These are phyloP conservation scores for Fulica atra DNA, from an alignment of 2,113 vertebrate species.

Conservation along the genomic window DNA sequence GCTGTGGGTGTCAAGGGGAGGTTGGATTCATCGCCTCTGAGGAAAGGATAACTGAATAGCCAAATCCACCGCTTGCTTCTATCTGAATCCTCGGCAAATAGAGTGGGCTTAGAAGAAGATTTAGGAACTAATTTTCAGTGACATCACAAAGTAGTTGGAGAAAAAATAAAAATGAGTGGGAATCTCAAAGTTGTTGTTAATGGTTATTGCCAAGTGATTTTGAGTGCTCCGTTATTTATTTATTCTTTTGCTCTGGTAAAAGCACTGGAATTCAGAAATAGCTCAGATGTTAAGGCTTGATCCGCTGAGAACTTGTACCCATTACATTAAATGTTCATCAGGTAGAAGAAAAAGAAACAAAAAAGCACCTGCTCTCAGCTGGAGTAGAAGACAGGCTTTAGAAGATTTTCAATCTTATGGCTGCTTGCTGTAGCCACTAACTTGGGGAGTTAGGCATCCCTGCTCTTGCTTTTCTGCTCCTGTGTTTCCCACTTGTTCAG, in stretches of 20 bases:
- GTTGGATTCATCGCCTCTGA: not conserved
- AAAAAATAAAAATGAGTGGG: not conserved
- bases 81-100: not conserved
- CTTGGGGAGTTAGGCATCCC: not conserved
- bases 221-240: not conserved
- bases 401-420: rapidly evolving
- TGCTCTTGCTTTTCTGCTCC: not conserved
- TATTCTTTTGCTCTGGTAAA: not conserved
- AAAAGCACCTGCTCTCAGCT: not conserved
- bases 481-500: rapidly evolving
- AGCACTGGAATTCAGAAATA: not conserved
- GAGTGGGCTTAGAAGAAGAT: not conserved
- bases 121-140: constrained; percentile 9
- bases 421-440: not conserved
- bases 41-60: not conserved
- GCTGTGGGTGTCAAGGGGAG: not conserved
- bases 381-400: not conserved
- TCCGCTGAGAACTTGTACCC: not conserved
- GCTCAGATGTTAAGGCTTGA: not conserved
- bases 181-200: not conserved
- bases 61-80: not conserved
- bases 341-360: not conserved
- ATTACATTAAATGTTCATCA: not conserved
- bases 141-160: not conserved
- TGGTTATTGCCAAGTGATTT: not conserved